Evolutionary conservation across 2,888 invertebrate species (phyloP), one percentile per base, ranked within the genome.

Genomic region (Eupithecia subumbrata): DNA sequence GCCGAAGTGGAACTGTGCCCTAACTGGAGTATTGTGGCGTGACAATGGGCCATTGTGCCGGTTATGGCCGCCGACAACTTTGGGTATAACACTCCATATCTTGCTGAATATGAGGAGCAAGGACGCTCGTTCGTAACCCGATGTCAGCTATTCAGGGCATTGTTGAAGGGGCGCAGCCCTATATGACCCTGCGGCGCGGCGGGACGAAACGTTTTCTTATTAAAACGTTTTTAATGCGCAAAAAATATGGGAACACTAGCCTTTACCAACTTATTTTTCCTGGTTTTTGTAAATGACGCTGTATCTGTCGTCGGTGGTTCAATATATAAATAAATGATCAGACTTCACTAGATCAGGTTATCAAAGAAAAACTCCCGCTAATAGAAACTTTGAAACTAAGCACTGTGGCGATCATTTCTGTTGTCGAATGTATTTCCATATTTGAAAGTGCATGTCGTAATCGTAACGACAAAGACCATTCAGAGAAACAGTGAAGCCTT

Each of bases 21-120:
- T 56, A 69, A 72, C 70, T 67, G 48, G 67, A 71, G 66, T 74
- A 69, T 73, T 75, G 75, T 77, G 77, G 74, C 68, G 74, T 75
- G 75, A 77, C 77, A 77, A 77, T 73, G 73, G 77, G 68, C 75
- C 71, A 74, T 77, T 77, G 77, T 77, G 45, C 77, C 77, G 34
- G 74, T 67, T 72, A 72, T 40, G 72, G 56, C 66, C 52, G 64
- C 70, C 56, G 64, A 68, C 67, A 67, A 72, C 66, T 77, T 76
- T 68, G 60, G 68, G n/a, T 63, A 74, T 76, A 76, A 71, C 77
- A 74, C 74, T 77, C 67, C 72, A 67, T 74, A 74, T 74, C 72
- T 74, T 72, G 68, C n/a, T 40, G 40, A 43, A 43, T 40, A 40
- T 40, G 14, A n/a, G 68, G 43, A n/a, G 43, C 43, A 43, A 37